Evolutionary conservation across 2,888 invertebrate species (phyloP).

Genomic region (Agonopterix alstromeriana): DNA sequence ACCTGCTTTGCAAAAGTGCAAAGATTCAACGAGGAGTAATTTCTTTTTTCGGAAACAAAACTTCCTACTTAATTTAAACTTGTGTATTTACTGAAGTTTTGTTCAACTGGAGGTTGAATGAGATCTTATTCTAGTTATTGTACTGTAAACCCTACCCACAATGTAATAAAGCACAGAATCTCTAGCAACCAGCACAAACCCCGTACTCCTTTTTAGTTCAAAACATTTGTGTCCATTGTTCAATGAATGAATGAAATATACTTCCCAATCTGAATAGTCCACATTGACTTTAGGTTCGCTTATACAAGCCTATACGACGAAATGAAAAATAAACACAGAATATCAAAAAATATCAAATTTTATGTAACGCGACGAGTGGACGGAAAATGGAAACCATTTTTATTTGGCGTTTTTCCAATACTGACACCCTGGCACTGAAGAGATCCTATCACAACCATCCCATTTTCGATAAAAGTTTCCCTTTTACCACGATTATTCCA

Average conservation of each 20-base stretch:
- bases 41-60: no score
- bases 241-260: no score
- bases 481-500: background rate
- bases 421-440: constrained; percentile 30
- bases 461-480: constrained; percentile 7
- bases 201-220: background rate
- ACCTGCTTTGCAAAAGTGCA: no score
- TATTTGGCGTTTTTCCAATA: constrained; percentile 29
- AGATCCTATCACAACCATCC: constrained; percentile 33
- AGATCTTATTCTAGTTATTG: constrained; percentile 58
- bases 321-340: constrained; percentile 4
- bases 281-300: constrained; percentile 1
- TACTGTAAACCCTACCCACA: background rate
- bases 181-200: constrained; percentile 8
- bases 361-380: constrained; percentile 10
- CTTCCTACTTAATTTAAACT: no score
- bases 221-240: background rate
- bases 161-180: no score
- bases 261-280: background rate
- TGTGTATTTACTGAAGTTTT: background rate
- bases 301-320: background rate
- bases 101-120: constrained; percentile 13
- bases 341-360: constrained; percentile 11
- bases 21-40: no score
- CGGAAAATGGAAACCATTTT: constrained; percentile 26